These are phyloP conservation scores for Aphis gossypii DNA, from an alignment of 1,140 invertebrate species.

Conservation along the genomic window DNA sequence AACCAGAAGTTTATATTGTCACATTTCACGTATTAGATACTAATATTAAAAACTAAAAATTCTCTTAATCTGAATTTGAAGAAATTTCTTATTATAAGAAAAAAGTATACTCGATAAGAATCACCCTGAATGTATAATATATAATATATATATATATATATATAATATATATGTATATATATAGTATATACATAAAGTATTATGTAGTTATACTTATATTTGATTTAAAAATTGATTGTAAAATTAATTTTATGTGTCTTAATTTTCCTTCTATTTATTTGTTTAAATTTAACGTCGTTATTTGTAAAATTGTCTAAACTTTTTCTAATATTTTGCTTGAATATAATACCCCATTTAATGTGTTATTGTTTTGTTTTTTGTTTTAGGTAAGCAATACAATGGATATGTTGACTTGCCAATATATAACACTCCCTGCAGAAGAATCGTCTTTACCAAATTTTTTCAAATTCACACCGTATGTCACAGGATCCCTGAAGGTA, in stretches of 20 bases:
- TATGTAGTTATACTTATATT: not conserved
- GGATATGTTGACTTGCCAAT: conserved; percentile 55
- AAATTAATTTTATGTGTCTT: not conserved
- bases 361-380: not conserved
- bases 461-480: conserved; percentile 42
- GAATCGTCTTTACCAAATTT: conserved; percentile 46
- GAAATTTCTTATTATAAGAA: not conserved
- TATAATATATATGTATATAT: too few relatives aligned
- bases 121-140: not conserved
- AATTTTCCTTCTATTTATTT: not conserved
- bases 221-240: not conserved
- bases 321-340: not conserved
- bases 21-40: too few relatives aligned
- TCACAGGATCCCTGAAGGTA: conserved; percentile 52
- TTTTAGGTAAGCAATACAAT: conserved; percentile 55
- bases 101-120: not conserved
- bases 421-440: conserved; percentile 28
- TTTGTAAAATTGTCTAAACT: not conserved
- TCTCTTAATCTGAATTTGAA: not conserved
- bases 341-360: not conserved
- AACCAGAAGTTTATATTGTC: too few relatives aligned
- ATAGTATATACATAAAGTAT: not conserved
- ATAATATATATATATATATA: too few relatives aligned
- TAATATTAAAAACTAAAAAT: not conserved
- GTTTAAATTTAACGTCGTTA: not conserved